Conservation (phyloP, 2,113 vertebrate genomes). For the Ailuropoda melanoleuca region DNA sequence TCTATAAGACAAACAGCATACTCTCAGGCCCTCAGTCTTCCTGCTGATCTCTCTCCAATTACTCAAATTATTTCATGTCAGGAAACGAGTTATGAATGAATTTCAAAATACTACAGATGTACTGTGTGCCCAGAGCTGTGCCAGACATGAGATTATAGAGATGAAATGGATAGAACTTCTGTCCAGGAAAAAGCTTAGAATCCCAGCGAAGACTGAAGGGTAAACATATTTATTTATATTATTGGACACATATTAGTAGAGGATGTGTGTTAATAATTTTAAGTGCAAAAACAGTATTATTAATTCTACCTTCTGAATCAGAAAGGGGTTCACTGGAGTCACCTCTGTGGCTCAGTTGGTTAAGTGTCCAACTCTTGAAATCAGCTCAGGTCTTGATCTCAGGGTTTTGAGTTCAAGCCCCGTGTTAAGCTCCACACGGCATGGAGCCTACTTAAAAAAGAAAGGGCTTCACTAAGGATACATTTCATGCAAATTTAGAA, state of each 20-base stretch:
- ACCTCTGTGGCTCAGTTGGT: not conserved
- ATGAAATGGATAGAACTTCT: not conserved
- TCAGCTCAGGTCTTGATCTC: not conserved
- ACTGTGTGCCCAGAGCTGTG: not conserved
- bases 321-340: not conserved
- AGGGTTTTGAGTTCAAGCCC: not conserved
- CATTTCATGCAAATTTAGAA: not conserved
- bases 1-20: not conserved
- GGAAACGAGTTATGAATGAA: slow-evolving; percentile 23
- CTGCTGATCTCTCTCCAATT: not conserved
- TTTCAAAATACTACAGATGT: slow-evolving; percentile 35
- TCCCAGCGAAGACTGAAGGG: not conserved
- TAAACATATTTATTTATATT: not conserved
- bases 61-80: not conserved
- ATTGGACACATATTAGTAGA: not conserved
- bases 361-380: not conserved
- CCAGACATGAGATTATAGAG: not conserved
- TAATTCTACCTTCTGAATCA: not conserved
- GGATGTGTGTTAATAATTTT: not conserved
- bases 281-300: not conserved
- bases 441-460: not conserved
- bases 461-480: not conserved
- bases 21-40: not conserved
- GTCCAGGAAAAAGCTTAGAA: not conserved
- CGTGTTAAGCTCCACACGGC: not conserved